Conservation (phyloP, 2,113 vertebrate genomes). For the Telmatochromis sp. region DNA sequence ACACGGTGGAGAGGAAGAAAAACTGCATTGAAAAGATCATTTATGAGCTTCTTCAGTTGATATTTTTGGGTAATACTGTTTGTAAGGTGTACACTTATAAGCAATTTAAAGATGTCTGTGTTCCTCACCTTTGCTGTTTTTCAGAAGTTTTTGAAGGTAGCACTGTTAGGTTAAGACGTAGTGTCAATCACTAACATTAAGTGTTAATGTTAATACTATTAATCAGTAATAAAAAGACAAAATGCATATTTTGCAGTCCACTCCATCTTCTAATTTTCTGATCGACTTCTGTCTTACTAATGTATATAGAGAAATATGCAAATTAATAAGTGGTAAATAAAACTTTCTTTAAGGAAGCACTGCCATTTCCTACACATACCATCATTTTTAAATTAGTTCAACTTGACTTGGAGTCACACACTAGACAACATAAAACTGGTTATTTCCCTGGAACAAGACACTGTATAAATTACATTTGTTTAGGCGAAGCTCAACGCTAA, state of each 20-base stretch:
- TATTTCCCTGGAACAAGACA: not conserved
- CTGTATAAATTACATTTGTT: not conserved
- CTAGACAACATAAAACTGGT: not conserved
- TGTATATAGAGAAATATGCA: not conserved
- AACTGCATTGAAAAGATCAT: not conserved
- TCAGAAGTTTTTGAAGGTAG: not conserved
- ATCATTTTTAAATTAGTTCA: not conserved
- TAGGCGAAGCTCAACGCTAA: not conserved
- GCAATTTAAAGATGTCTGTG: not conserved
- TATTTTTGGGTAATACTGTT: not conserved
- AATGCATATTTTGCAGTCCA: not conserved
- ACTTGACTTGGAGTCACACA: not conserved
- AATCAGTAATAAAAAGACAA: not conserved
- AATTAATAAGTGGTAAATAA: not conserved
- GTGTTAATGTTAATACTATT: not conserved
- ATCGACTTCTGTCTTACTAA: not conserved
- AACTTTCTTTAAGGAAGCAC: not conserved
- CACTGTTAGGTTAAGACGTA: not conserved
- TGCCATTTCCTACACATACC: not conserved
- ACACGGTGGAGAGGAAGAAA: not conserved
- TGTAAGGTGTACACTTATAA: not conserved
- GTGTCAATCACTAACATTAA: not conserved
- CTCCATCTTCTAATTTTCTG: not conserved
- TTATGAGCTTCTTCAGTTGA: not conserved
- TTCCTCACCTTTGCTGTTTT: not conserved